A percentile compares a stretch with the other conserved stretches of the same genome.
phyloP scores from a whole-genome alignment of 2,888 invertebrate genomes.

The Polydrusus pterygomalis region DNA sequence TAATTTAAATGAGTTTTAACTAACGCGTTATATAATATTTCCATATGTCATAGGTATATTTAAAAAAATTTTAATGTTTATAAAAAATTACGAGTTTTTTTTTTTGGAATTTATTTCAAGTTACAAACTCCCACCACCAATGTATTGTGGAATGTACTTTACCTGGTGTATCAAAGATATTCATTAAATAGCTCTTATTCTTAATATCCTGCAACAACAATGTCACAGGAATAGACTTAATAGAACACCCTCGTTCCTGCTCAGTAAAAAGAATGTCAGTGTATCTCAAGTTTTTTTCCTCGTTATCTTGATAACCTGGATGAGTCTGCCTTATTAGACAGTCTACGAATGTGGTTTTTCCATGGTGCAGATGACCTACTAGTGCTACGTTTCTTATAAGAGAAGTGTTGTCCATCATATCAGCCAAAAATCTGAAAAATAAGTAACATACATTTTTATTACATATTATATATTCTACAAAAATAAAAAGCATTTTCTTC shows the following conservation, averaged over 20 bases:
- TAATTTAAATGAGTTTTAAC: too few relatives aligned
- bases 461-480: neutral
- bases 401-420: constrained; percentile 97
- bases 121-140: too few relatives aligned
- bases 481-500: too few relatives aligned
- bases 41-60: too few relatives aligned
- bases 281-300: constrained; percentile 88
- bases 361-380: constrained; percentile 98
- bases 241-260: constrained; percentile 97
- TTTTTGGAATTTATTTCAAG: neutral
- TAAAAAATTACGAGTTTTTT: too few relatives aligned
- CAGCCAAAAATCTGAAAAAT: constrained; percentile 85
- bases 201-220: constrained; percentile 94
- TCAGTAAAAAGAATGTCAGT: constrained; percentile 98
- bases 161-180: constrained; percentile 96
- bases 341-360: constrained; percentile 98
- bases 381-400: constrained; percentile 96
- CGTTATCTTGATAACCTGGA: constrained; percentile 89
- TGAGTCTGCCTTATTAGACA: constrained; percentile 98
- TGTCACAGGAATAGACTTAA: constrained; percentile 97
- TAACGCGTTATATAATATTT: too few relatives aligned
- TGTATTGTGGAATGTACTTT: constrained; percentile 32
- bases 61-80: too few relatives aligned
- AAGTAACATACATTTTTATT: too few relatives aligned
- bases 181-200: constrained; percentile 96